Evolutionary conservation across 2,797 vertebrate genomes (phyloP).

Genomic region (Fistularia tabacaria): DNA sequence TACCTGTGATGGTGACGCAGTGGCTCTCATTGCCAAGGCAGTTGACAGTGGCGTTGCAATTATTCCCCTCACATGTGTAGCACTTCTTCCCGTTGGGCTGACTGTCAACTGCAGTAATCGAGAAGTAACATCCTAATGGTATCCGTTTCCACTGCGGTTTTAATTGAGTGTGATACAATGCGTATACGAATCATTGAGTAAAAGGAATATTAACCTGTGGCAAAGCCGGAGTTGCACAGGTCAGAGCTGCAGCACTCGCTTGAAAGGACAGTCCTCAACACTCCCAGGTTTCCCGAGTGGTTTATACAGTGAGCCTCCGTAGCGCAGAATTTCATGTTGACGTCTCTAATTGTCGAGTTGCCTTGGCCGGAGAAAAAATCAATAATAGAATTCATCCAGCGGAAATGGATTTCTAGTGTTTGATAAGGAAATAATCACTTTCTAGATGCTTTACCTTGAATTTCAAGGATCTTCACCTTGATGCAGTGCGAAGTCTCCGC

Average conservation of each 20-base stretch:
- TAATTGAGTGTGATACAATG: neutral
- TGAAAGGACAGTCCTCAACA: rapidly evolving
- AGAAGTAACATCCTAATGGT: too few relatives aligned
- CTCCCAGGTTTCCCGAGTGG: slow-evolving; percentile 39
- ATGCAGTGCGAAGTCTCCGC: too few relatives aligned
- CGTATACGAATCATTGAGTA: neutral
- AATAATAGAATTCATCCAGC: too few relatives aligned
- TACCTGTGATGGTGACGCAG: slow-evolving; percentile 49
- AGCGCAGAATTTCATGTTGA: slow-evolving; percentile 12
- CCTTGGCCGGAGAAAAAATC: slow-evolving; percentile 30
- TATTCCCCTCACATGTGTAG: slow-evolving; percentile 20
- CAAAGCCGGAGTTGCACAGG: slow-evolving; percentile 38
- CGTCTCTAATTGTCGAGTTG: rapidly evolving
- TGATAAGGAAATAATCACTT: too few relatives aligned
- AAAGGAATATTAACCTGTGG: slow-evolving; percentile 33
- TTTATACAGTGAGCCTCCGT: slow-evolving; percentile 10
- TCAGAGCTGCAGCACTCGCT: slow-evolving; percentile 43
- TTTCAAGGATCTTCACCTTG: too few relatives aligned
- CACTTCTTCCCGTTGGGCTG: slow-evolving; percentile 49
- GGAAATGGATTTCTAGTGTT: too few relatives aligned
- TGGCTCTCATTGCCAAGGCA: slow-evolving; percentile 44
- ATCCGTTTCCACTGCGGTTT: too few relatives aligned
- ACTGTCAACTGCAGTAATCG: too few relatives aligned
- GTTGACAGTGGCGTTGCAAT: slow-evolving; percentile 11
- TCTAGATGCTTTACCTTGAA: too few relatives aligned